Evolutionary conservation across 2,888 invertebrate genomes (phyloP).

Genomic region (Agrochola macilenta): DNA sequence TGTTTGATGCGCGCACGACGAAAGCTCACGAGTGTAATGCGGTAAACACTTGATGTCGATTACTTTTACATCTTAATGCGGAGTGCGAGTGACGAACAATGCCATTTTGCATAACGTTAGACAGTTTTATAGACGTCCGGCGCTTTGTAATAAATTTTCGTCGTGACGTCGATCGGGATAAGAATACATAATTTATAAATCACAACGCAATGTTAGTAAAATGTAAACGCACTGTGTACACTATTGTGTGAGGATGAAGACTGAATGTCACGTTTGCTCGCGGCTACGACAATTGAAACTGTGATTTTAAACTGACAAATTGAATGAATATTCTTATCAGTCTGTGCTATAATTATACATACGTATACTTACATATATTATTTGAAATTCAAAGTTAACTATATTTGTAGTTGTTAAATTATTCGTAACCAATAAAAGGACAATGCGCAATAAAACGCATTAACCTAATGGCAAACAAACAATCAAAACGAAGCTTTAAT

Average conservation of each 20-base stretch:
- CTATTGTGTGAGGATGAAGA: slow-evolving; percentile 49
- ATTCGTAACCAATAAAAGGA: slow-evolving; percentile 27
- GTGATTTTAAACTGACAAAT: slow-evolving; percentile 56
- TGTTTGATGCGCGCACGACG: slow-evolving; percentile 48
- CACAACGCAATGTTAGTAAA: slow-evolving; percentile 49
- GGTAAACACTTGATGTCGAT: slow-evolving; percentile 59
- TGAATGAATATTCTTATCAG: slow-evolving; percentile 60
- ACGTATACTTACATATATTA: slow-evolving; percentile 21
- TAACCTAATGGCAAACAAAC: slow-evolving; percentile 27
- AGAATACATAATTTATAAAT: slow-evolving; percentile 70
- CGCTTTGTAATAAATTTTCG: slow-evolving; percentile 70
- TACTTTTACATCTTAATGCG: slow-evolving; percentile 62
- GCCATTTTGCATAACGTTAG: slow-evolving; percentile 75
- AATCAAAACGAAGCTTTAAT: slow-evolving; percentile 25
- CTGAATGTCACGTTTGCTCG: slow-evolving; percentile 56
- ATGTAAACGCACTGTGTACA: slow-evolving; percentile 46
- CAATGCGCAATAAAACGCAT: slow-evolving; percentile 45
- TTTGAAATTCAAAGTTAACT: slow-evolving; percentile 29
- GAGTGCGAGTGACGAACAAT: slow-evolving; percentile 71
- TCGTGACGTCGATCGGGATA: slow-evolving; percentile 69
- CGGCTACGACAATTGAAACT: slow-evolving; percentile 48
- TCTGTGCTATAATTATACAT: slow-evolving; percentile 37
- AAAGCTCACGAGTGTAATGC: slow-evolving; percentile 58
- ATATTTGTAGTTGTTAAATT: slow-evolving; percentile 20
- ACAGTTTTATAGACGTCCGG: slow-evolving; percentile 79